These are phyloP conservation scores for Vireo griseus DNA, from an alignment of 2,797 vertebrate genomes.

Conservation along the genomic window DNA sequence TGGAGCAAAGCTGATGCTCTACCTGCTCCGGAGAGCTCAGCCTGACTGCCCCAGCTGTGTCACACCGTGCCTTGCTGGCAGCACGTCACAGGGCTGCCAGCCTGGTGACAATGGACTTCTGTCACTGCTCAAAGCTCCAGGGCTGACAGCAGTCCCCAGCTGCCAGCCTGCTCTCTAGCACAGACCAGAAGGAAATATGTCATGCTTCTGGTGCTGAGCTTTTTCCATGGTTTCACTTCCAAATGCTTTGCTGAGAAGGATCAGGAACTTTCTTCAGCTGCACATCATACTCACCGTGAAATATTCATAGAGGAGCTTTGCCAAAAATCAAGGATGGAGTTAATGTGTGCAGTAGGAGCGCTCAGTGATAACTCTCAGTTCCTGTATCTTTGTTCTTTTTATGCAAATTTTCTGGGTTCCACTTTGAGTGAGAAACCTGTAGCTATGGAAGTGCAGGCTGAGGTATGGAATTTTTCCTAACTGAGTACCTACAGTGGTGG, in stretches of 20 bases:
- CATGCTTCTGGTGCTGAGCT: not conserved
- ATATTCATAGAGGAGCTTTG: not conserved
- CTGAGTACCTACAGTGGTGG: not conserved
- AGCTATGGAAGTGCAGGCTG: not conserved
- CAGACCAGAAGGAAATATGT: not conserved
- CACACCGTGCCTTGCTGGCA: not conserved
- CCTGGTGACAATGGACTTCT: not conserved
- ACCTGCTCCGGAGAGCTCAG: not conserved
- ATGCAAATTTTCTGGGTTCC: not conserved
- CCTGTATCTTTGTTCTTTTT: not conserved
- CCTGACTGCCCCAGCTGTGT: fast-evolving
- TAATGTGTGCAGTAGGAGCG: not conserved
- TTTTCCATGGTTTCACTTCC: not conserved
- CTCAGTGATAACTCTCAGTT: not conserved
- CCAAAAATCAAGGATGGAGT: not conserved
- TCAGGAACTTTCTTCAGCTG: not conserved
- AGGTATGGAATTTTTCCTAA: not conserved
- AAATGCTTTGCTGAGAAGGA: not conserved
- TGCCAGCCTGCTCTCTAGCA: not conserved
- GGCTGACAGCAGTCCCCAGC: not conserved
- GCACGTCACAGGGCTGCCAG: not conserved
- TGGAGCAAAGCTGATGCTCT: not conserved
- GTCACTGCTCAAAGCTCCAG: not conserved
- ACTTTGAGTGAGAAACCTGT: not conserved
- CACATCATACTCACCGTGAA: not conserved